Percentiles rank a stretch among this genome's conserved stretches.
Evolutionary conservation across 92 coral and sea anemone species (phyloP).

Genomic region (Phenganax marumi): DNA sequence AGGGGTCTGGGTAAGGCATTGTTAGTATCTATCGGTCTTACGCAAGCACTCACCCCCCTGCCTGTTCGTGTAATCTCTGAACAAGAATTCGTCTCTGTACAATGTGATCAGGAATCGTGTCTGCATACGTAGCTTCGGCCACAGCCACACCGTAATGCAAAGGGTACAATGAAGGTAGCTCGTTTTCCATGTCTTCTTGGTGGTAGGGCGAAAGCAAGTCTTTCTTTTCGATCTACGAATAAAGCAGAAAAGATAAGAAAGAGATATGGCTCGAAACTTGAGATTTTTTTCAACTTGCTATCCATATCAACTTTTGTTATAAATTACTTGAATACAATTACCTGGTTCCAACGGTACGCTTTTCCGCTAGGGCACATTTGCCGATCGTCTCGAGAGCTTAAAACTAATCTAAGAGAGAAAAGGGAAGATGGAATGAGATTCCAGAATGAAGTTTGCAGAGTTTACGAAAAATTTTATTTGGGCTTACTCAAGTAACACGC

Average conservation of each 20-base stretch:
- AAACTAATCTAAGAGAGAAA: constrained; percentile 57
- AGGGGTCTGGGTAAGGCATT: not conserved
- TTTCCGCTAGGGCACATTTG: constrained; percentile 68
- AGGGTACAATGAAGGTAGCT: constrained; percentile 61
- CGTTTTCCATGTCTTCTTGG: constrained; percentile 42
- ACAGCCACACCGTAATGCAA: constrained; percentile 83
- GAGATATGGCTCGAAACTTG: not conserved
- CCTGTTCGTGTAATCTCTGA: constrained; percentile 60
- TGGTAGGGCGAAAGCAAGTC: constrained; percentile 66
- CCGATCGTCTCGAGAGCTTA: constrained; percentile 70
- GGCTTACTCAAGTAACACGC: constrained; percentile 66
- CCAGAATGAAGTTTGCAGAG: too few species aligned
- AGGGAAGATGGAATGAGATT: too few species aligned
- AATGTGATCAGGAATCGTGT: constrained; percentile 60
- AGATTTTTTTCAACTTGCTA: too few species aligned
- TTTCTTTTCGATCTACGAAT: constrained; percentile 62
- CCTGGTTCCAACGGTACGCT: constrained; percentile 91
- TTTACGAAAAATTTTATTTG: not conserved
- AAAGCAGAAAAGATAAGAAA: not conserved
- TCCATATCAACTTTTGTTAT: too few species aligned
- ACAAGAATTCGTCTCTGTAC: constrained; percentile 61
- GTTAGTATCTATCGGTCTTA: not conserved
- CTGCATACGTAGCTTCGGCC: constrained; percentile 63
- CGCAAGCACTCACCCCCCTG: constrained; percentile 68
- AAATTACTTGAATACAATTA: constrained; percentile 5